These are phyloP conservation scores for Dolichotis patagonum DNA, from an alignment of 2,113 vertebrate genomes.

Conservation along the genomic window DNA sequence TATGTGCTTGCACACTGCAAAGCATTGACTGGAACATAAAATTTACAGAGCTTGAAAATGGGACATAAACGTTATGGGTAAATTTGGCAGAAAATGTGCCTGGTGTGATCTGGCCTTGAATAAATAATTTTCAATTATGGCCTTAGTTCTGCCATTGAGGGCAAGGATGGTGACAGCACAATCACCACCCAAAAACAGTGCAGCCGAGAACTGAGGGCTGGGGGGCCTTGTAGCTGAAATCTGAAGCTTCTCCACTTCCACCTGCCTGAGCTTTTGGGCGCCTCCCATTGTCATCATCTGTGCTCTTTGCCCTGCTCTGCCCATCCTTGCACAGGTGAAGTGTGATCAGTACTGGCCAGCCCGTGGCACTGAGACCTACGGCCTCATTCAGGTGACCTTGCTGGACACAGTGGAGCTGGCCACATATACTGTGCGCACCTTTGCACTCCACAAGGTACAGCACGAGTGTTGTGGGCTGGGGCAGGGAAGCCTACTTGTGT, in stretches of 20 bases:
- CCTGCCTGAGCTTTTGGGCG: not conserved
- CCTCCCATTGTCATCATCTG: not conserved
- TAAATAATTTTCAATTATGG: conserved; percentile 89
- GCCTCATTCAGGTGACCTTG: conserved; percentile 96
- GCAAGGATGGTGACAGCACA: not conserved
- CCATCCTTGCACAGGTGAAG: conserved; percentile 89
- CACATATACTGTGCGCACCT: conserved; percentile 94
- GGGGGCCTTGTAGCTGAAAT: not conserved
- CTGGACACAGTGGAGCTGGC: conserved; percentile 96
- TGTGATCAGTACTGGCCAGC: conserved; percentile 98
- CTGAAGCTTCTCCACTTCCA: not conserved
- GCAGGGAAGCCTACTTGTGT: rapidly evolving
- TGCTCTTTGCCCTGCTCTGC: not conserved
- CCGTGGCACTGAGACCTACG: conserved; percentile 95
- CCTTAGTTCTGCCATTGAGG: conserved; percentile 43
- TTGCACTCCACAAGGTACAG: conserved; percentile 94
- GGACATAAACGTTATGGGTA: conserved; percentile 87
- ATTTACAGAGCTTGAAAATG: conserved; percentile 90
- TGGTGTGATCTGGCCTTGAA: conserved; percentile 86
- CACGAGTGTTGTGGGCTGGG: not conserved
- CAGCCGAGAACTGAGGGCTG: conserved; percentile 1
- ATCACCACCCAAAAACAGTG: not conserved
- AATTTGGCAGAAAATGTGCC: conserved; percentile 90
- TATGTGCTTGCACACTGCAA: conserved; percentile 84
- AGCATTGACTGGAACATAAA: conserved; percentile 86